Evolutionary conservation across 1,140 invertebrate species (phyloP), one percentile per base, ranked within the genome.

Genomic region (Papilio polytes): DNA sequence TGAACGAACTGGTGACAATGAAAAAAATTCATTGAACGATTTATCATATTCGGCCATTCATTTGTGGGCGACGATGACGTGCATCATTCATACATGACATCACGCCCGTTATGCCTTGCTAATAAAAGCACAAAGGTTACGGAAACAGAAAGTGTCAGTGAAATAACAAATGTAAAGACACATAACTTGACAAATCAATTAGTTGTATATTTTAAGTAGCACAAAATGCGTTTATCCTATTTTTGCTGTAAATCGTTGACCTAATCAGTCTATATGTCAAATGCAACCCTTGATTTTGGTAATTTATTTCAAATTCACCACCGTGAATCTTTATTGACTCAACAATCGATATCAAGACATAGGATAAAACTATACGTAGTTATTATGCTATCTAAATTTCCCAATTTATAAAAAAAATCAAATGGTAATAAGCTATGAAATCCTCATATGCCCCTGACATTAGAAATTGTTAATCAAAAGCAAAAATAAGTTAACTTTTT

Each of bases 401-500:
- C 9, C 9, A 22, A 63, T 31, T 59, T 31, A 15, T 6, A 66
- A 66, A 63, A 22, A 26, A 66, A 66, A 66, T 18, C 26, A 26
- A 59, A 31, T 6, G 12, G 22, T 12, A 66, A 18, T 66, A 31
- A 3, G 10, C 10, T 63, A 22, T 22, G 12, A 66, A 66, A 26
- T 66, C 31, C 26, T 66, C 12, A 15, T 15, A 3, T 12, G 63
- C 63, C 26, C 59, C 63, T 66, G 63, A 31, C 9, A 66, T 66
- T 66, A 66, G 9, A 66, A 26, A 66, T 66, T 66, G 63, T 66
- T 66, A 66, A 66, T 66, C 63, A 77, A 82, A 77, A 56, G 22
- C 74, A 77, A 53, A 56, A 74, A 80, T 83, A 80, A 83, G 36
- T 48, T 44, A 78, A 77, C 73, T 78, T 83, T 84, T 86, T 82